A percentile compares a stretch with the other conserved stretches of the same genome.
Evolutionary conservation across 1,140 invertebrate genomes (phyloP).

Genomic region (Epicauta chinensis): DNA sequence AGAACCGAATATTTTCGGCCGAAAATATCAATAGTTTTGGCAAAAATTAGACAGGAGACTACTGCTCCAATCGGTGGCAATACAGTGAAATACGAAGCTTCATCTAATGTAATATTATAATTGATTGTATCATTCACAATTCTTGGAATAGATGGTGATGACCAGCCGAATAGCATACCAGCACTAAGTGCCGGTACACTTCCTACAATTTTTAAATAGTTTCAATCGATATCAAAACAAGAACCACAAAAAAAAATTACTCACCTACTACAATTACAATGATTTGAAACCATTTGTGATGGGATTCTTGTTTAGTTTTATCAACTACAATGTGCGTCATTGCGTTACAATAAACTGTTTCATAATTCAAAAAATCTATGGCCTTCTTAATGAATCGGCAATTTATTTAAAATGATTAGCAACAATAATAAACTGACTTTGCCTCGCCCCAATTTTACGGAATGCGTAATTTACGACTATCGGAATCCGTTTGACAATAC

Average conservation of each 20-base stretch:
- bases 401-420: no score
- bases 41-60: slow-evolving; percentile 13
- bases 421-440: no score
- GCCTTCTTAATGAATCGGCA: no score
- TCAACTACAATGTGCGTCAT: no score
- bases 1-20: slow-evolving; percentile 26
- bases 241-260: neutral
- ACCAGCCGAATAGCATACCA: slow-evolving; percentile 21
- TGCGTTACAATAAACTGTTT: no score
- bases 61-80: slow-evolving; percentile 19
- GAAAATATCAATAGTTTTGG: slow-evolving; percentile 17
- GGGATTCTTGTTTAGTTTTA: neutral
- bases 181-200: slow-evolving; percentile 10
- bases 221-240: neutral
- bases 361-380: no score
- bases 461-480: no score
- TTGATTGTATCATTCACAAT: slow-evolving; percentile 21
- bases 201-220: slow-evolving; percentile 4
- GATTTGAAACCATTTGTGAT: neutral
- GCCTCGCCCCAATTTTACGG: no score
- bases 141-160: slow-evolving; percentile 23
- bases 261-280: neutral
- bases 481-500: no score
- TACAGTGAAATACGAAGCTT: slow-evolving; percentile 24
- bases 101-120: slow-evolving; percentile 22